Base-by-base conservation (phyloP, 2,888 invertebrate genomes). In the Ariolimax columbianus region DNA sequence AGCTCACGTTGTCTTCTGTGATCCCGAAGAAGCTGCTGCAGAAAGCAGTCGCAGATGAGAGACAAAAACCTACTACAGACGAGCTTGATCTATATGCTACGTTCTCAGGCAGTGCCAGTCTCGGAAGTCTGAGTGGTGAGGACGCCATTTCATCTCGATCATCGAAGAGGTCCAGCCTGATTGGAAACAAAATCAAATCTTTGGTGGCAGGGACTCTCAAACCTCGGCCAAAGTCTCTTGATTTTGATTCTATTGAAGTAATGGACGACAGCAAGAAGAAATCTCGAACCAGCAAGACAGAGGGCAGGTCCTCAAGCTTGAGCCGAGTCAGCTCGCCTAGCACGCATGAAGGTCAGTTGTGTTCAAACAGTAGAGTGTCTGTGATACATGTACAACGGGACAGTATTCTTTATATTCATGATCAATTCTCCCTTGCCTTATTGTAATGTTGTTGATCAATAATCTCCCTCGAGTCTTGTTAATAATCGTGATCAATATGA, bases 161-260 rank as follows among this genome's bases (percentile, higher is more conserved):
- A 43, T 89, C 90, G 0, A 91, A 90, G 83, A 88, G 91, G 11
- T 91, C 91, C 51, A 91, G 91, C 77, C 88, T 91, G 43, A 89
- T 92, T 51, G 88, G 92, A 55, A 90, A 88, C 82, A 92, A 91
- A 87, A 88, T 92, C 43, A 89, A 89, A 82, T 90, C 90, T 47
- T 82, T 91, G 63, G 90, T 91, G n/a, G 17, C 84, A 43, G 87
- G 86, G 43, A 90, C 90, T 63, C 77, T 86, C 26, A 88, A 88
- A 83, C 89, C 90, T 4, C 85, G 92, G 33, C 91, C 92, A 51
- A 91, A 92, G 82, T 92, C 92, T 7, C 87, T 91, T 2, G 91
- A 92, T 81, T 88, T 92, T 30, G 91, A 91, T 86, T 88, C 90
- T 36, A 89, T 91, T 40, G 90, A 91, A 51, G 88, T 75, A 77